phyloP scores from a whole-genome alignment of 2,888 invertebrate genomes.

The Ommatoiulus sabulosus region DNA sequence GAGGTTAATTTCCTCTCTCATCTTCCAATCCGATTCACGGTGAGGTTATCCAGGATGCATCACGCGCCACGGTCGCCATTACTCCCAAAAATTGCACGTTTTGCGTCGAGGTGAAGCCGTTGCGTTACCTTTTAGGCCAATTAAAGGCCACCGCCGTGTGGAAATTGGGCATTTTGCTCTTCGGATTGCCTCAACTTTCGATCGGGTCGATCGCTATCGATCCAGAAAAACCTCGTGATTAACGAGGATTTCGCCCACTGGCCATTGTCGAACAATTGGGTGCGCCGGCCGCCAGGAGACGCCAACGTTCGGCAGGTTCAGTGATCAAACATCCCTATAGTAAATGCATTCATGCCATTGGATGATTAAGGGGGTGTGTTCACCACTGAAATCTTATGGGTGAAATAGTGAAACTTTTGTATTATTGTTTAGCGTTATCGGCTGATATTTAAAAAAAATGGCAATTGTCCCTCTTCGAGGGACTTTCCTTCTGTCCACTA shows the following conservation, averaged over 20 bases:
- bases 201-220: not conserved
- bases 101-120: not conserved
- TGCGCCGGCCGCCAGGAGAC: not conserved
- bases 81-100: constrained; percentile 12
- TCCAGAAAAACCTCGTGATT: constrained; percentile 28
- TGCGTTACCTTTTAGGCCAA: constrained; percentile 19
- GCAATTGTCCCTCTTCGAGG: too few relatives aligned
- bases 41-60: constrained; percentile 9
- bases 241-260: not conserved
- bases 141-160: not conserved
- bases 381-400: too few relatives aligned
- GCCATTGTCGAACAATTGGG: not conserved
- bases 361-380: too few relatives aligned
- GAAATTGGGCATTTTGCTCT: not conserved
- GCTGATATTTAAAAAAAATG: too few relatives aligned
- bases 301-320: not conserved
- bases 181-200: not conserved
- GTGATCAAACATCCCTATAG: too few relatives aligned
- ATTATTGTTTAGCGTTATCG: too few relatives aligned
- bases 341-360: too few relatives aligned
- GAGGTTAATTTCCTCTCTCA: constrained; percentile 19
- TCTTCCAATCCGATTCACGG: not conserved
- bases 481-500: too few relatives aligned
- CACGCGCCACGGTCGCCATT: constrained; percentile 26
- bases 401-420: too few relatives aligned